Evolutionary conservation across 1,140 invertebrate species (phyloP), one percentile per base, ranked within the genome.

Genomic region (Philotrypesis tridentata): DNA sequence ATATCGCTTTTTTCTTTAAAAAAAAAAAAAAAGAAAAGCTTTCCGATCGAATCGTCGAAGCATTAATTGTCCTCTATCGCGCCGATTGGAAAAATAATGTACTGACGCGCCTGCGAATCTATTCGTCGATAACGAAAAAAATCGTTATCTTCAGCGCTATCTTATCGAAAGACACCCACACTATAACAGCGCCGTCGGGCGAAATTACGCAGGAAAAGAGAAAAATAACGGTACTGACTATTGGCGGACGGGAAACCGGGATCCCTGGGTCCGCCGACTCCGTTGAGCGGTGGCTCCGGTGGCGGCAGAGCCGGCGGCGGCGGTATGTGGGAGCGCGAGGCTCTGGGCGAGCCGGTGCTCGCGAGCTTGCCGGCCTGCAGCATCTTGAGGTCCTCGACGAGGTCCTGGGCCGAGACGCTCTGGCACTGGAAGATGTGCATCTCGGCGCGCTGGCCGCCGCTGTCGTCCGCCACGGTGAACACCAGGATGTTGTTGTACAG

Each of bases 341-440:
- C 84, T 78, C 92, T 83, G 85, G 93, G 82, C 89, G 92, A 89
- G 88, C 89, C 89, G 87, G 93, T 92, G 21, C 94, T 93, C 5
- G 94, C 92, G 48, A 94, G 89, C 90, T 96, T 95, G 11, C 96
- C 97, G 85, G 94, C 94, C 87, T 96, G 94, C 79, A 96, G 91
- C 87, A 95, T 93, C 89, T 97, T 96, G 77, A 98, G 93, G 87
- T 97, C 97, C 91, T 97, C 96, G 12, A 97, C 97, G 79, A 98
- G 92, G 83, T 97, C 95, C 88, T 97, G 95, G n/a, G 97, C 96
- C 83, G 96, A 95, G 75, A 96, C 94, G 85, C 95, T 95, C 90
- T 96, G 95, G 89, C 96, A 96, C 93, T 99, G 98, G 92, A 99
- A 99, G 89, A 99, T 99, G 92, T 99, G 99, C 96, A 99, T 99